Percentiles rank a stretch among this genome's conserved stretches.
phyloP scores from a whole-genome alignment of 2,888 invertebrate genomes.

The Apantesis nais region DNA sequence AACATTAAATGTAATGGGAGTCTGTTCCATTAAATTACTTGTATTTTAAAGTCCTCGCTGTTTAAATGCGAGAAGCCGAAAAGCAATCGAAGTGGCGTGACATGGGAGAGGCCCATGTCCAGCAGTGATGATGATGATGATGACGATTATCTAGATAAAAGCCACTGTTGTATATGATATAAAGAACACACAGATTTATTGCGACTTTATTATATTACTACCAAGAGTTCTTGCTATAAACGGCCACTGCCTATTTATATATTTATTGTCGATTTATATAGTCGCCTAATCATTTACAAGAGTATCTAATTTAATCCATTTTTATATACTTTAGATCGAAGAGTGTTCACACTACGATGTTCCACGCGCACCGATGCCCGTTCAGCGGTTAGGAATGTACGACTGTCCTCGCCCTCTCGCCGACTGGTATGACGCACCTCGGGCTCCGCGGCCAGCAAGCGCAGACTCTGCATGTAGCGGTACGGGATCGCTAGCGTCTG shows the following conservation, averaged over 20 bases:
- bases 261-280: too few species aligned
- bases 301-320: background rate
- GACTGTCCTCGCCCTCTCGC: conserved; percentile 83
- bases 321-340: conserved; percentile 66
- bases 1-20: too few species aligned
- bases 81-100: too few species aligned
- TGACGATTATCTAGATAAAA: too few species aligned
- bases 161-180: too few species aligned
- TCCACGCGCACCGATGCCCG: conserved; percentile 81
- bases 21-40: background rate
- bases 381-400: conserved; percentile 90
- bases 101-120: too few species aligned
- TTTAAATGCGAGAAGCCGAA: too few species aligned
- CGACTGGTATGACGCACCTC: conserved; percentile 81
- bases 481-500: conserved; percentile 80
- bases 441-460: conserved; percentile 82
- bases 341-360: conserved; percentile 82
- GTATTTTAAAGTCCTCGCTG: background rate
- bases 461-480: conserved; percentile 86
- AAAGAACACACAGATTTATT: too few species aligned
- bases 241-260: background rate
- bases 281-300: background rate
- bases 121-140: too few species aligned
- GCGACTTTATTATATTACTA: too few species aligned
- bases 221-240: background rate